Conservation (phyloP, 1,140 invertebrate genomes). For the Drosophila lacertosa region DNA sequence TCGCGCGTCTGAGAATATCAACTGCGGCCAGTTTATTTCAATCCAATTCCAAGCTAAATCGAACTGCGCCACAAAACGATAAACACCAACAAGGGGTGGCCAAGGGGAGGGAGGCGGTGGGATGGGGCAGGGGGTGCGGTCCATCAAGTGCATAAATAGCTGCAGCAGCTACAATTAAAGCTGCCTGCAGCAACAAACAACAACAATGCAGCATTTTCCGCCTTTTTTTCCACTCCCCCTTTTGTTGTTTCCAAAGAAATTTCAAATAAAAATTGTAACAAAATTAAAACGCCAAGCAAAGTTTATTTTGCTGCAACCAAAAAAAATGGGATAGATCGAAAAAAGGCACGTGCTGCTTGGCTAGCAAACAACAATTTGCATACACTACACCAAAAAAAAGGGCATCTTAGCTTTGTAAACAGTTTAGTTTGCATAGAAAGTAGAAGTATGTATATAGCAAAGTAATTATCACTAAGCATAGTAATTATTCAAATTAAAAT, state of each 20-base stretch:
- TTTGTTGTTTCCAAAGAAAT: constrained; percentile 28
- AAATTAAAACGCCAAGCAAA: constrained; percentile 9
- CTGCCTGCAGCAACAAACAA: background rate
- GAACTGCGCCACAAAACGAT: constrained; percentile 29
- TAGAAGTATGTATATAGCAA: too few species aligned
- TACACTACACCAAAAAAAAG: too few species aligned
- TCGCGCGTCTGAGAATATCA: background rate
- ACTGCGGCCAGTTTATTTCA: background rate
- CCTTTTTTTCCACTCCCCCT: too few species aligned
- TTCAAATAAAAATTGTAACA: constrained; percentile 27
- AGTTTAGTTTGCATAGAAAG: too few species aligned
- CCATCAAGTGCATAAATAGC: constrained; percentile 49
- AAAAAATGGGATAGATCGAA: constrained; percentile 27
- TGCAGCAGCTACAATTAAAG: constrained; percentile 7
- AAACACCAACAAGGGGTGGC: background rate
- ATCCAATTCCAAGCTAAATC: background rate
- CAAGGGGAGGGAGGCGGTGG: background rate
- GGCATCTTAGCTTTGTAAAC: background rate
- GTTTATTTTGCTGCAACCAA: background rate
- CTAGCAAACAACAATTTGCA: constrained; percentile 1
- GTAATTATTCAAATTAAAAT: too few species aligned
- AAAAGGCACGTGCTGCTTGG: constrained; percentile 6
- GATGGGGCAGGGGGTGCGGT: background rate
- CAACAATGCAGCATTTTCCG: background rate
- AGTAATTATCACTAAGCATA: too few species aligned